Evolutionary conservation across 2,113 vertebrate species (phyloP).

Genomic region (Desmodus rotundus): DNA sequence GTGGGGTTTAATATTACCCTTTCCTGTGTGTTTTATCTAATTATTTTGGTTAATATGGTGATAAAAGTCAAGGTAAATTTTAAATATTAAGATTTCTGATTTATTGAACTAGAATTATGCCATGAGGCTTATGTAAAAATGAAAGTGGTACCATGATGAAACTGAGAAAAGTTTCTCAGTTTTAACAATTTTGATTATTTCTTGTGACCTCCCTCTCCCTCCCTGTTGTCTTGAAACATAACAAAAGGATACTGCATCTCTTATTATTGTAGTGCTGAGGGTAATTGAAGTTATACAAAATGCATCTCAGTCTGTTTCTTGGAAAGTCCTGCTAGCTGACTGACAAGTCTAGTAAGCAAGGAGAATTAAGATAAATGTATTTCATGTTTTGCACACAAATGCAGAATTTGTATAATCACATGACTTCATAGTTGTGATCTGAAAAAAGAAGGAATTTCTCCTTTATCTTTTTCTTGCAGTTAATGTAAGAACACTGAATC

Average conservation of each 20-base stretch:
- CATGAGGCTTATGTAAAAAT: constrained; percentile 55
- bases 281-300: constrained; percentile 80
- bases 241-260: constrained; percentile 86
- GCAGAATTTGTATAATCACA: constrained; percentile 71
- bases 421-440: constrained; percentile 59
- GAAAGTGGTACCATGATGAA: constrained; percentile 51
- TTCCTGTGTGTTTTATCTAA: constrained; percentile 59
- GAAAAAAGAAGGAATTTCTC: constrained; percentile 68
- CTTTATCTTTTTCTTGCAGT: constrained; percentile 63
- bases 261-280: constrained; percentile 80
- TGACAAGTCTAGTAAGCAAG: constrained; percentile 67
- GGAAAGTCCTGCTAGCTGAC: constrained; percentile 76
- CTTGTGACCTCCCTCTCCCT: constrained; percentile 60
- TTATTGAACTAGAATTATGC: constrained; percentile 68
- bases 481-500: constrained; percentile 61
- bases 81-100: constrained; percentile 70
- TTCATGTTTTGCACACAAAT: constrained; percentile 75
- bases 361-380: constrained; percentile 66
- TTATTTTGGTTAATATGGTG: constrained; percentile 67
- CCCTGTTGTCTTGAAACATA: constrained; percentile 74
- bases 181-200: constrained; percentile 53
- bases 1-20: constrained; percentile 63
- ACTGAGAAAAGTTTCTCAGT: constrained; percentile 61
- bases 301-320: constrained; percentile 80
- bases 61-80: constrained; percentile 67